Percentiles rank a stretch among this genome's conserved stretches.
Conservation (phyloP, 2,797 vertebrate genomes). For the Anniella stebbinsi region DNA sequence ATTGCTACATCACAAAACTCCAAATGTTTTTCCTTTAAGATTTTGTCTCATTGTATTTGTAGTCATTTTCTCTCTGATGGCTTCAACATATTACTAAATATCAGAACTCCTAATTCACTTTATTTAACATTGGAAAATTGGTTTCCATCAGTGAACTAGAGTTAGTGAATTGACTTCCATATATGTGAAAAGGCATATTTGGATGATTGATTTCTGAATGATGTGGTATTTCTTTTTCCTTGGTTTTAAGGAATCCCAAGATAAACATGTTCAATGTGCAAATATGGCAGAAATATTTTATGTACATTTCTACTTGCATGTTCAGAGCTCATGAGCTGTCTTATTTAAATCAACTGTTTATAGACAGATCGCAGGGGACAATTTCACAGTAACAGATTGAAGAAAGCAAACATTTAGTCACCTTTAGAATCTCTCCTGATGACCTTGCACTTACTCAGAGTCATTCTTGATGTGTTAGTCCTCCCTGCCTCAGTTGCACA, state of each 20-base stretch:
- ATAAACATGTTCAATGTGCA: neutral
- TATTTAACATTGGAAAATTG: constrained; percentile 50
- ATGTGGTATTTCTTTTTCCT: constrained; percentile 42
- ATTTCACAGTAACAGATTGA: neutral
- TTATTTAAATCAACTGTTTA: neutral
- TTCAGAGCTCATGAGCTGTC: neutral
- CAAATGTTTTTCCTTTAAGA: constrained; percentile 58
- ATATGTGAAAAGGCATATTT: constrained; percentile 62
- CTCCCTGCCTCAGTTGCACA: neutral
- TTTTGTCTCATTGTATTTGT: constrained; percentile 58
- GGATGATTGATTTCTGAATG: constrained; percentile 64
- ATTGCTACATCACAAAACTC: constrained; percentile 52
- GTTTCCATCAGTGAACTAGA: constrained; percentile 42
- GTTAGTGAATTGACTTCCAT: constrained; percentile 50
- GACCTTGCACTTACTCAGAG: neutral
- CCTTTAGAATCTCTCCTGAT: neutral
- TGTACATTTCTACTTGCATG: neutral
- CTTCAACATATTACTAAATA: constrained; percentile 64
- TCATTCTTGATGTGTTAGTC: neutral
- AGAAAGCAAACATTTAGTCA: neutral
- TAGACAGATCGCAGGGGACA: neutral
- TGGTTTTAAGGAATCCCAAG: neutral
- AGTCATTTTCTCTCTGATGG: constrained; percentile 49
- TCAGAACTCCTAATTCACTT: constrained; percentile 62
- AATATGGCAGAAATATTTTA: neutral